These are phyloP conservation scores for Penaeus vannamei DNA, from an alignment of 1,140 invertebrate genomes.

Conservation along the genomic window DNA sequence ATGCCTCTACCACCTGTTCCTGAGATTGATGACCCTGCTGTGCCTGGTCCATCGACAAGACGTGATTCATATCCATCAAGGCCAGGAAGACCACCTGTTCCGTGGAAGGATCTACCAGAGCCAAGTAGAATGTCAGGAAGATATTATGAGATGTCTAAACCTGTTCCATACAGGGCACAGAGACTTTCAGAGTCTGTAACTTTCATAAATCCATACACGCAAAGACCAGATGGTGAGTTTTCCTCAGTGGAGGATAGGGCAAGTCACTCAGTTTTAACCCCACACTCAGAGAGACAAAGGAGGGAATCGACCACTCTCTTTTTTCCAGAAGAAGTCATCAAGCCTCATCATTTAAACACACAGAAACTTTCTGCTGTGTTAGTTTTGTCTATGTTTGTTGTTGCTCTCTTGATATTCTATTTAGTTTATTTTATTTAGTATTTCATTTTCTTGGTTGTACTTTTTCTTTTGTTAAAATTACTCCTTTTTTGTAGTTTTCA, in stretches of 20 bases:
- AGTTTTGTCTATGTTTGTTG: conserved; percentile 60
- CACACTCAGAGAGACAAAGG: conserved; percentile 51
- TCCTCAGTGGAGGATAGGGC: conserved; percentile 7
- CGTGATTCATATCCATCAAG: conserved; percentile 18
- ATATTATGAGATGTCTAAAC: conserved; percentile 14
- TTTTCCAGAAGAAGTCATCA: conserved; percentile 50
- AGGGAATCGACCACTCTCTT: conserved; percentile 55
- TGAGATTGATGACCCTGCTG: conserved; percentile 43
- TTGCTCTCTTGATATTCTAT: conserved; percentile 58
- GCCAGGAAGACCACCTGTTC: conserved; percentile 17
- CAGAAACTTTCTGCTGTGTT: conserved; percentile 61
- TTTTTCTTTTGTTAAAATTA: conserved; percentile 19
- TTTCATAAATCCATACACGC: conserved; percentile 56
- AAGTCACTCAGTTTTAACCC: conserved; percentile 38
- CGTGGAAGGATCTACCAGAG: conserved; percentile 47
- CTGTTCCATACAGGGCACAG: conserved; percentile 48
- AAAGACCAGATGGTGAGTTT: conserved; percentile 16
- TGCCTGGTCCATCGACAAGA: conserved; percentile 45
- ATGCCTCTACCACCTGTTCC: conserved; percentile 58
- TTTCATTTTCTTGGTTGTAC: conserved; percentile 19
- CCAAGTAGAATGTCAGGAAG: background rate
- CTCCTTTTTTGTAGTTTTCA: background rate
- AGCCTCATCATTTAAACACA: conserved; percentile 52
- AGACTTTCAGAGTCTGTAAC: conserved; percentile 51
- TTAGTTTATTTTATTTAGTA: conserved; percentile 59